These are phyloP conservation scores for Oxyruncus cristatus DNA, from an alignment of 2,113 vertebrate genomes.

Conservation along the genomic window DNA sequence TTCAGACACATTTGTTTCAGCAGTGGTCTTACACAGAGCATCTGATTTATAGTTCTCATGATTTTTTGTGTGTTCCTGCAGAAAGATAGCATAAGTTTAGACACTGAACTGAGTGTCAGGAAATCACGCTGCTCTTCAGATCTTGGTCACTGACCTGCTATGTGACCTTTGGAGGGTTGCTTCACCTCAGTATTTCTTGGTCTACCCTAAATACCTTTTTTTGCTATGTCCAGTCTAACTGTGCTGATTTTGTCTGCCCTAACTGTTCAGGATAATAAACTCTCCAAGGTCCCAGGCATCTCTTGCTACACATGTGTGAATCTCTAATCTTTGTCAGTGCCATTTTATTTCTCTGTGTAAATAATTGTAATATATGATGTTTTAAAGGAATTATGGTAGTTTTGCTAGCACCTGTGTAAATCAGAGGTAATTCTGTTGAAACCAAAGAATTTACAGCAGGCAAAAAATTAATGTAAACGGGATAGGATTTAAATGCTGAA, in stretches of 20 bases:
- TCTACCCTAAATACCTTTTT: slow-evolving; percentile 6
- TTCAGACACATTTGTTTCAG: neutral
- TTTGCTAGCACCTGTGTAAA: slow-evolving; percentile 35
- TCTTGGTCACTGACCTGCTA: neutral
- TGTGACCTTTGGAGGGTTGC: slow-evolving; percentile 16
- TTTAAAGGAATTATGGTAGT: neutral
- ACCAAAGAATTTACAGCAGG: neutral
- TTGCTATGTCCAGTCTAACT: neutral
- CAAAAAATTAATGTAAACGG: slow-evolving; percentile 31
- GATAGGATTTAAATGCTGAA: slow-evolving; percentile 24
- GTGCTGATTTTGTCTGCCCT: neutral
- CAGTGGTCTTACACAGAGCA: neutral
- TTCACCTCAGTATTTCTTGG: slow-evolving; percentile 24
- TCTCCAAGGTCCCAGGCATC: neutral
- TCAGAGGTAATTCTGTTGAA: slow-evolving; percentile 21
- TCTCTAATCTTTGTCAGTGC: neutral
- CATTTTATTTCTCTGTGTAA: neutral
- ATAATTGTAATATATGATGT: neutral
- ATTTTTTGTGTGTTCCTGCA: neutral
- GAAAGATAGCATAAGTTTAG: neutral
- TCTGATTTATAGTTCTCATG: neutral
- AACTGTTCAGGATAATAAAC: neutral
- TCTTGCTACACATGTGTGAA: neutral
- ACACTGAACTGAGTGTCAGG: neutral
- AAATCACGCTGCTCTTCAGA: neutral